Evolutionary conservation across 2,888 invertebrate genomes (phyloP).

Genomic region (Apamea anceps): DNA sequence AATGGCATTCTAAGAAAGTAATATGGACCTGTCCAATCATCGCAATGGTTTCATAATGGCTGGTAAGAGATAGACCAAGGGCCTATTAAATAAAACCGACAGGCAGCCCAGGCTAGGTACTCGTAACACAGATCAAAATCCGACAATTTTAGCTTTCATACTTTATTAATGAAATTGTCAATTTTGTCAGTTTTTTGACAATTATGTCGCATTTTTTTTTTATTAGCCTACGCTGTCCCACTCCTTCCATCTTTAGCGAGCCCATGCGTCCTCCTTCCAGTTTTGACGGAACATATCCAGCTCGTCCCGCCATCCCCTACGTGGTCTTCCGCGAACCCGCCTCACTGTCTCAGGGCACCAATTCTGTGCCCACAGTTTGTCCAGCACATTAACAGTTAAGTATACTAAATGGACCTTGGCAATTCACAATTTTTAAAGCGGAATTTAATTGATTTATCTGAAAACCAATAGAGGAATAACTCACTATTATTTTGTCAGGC

Average conservation of each 20-base stretch:
- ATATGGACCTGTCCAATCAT: background rate
- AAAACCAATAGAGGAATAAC: background rate
- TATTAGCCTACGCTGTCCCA: too few relatives aligned
- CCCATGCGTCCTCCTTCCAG: too few relatives aligned
- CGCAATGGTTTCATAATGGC: background rate
- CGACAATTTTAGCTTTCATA: background rate
- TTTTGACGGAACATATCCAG: too few relatives aligned
- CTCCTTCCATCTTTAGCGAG: too few relatives aligned
- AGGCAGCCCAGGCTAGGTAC: background rate
- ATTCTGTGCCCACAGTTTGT: too few relatives aligned
- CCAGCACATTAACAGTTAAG: background rate
- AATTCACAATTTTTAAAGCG: background rate
- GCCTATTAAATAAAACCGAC: background rate
- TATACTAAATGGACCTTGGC: background rate
- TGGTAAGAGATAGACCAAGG: background rate
- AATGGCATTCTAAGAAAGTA: background rate
- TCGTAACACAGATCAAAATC: background rate
- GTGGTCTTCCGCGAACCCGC: too few relatives aligned
- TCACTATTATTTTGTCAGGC: background rate
- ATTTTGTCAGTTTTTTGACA: background rate
- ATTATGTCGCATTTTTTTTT: background rate
- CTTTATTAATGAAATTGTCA: background rate
- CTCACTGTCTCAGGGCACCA: too few relatives aligned
- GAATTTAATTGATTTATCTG: background rate
- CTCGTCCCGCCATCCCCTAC: too few relatives aligned